These are phyloP conservation scores for Aproaerema taeniolella DNA, from an alignment of 2,888 invertebrate species.

Conservation along the genomic window DNA sequence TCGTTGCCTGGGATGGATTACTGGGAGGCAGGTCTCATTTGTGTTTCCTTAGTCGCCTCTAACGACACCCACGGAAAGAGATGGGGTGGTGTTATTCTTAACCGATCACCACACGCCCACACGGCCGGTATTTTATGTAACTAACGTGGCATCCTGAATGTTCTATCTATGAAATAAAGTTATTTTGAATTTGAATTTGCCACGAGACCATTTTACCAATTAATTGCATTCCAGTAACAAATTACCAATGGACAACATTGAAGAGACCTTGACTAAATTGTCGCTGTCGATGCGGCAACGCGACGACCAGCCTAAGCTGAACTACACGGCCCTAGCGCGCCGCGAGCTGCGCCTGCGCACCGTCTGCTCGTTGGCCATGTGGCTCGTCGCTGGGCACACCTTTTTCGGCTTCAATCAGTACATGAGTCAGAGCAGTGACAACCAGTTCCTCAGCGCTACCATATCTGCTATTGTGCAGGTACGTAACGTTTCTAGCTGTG, in stretches of 20 bases:
- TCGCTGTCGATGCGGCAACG: conserved; percentile 36
- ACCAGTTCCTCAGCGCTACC: conserved; percentile 89
- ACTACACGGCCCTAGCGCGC: conserved; percentile 79
- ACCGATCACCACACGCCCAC: too few relatives aligned
- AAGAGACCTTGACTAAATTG: conserved; percentile 52
- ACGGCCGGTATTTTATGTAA: too few relatives aligned
- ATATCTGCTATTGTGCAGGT: conserved; percentile 73
- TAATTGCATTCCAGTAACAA: conserved; percentile 68
- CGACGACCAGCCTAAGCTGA: conserved; percentile 52
- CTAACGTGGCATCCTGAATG: too few relatives aligned
- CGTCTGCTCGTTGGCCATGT: conserved; percentile 81
- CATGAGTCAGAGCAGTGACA: conserved; percentile 85
- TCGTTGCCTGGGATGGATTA: too few relatives aligned
- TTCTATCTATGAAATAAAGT: too few relatives aligned
- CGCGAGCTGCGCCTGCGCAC: conserved; percentile 81
- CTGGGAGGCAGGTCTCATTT: too few relatives aligned
- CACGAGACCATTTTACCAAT: too few relatives aligned
- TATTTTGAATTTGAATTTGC: too few relatives aligned
- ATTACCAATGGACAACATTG: conserved; percentile 63
- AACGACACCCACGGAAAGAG: too few relatives aligned
- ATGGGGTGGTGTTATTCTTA: too few relatives aligned
- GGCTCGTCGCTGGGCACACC: conserved; percentile 89
- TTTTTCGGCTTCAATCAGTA: conserved; percentile 92
- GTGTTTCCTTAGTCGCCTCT: too few relatives aligned
- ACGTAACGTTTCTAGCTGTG: too few relatives aligned